Percentiles rank a stretch among this genome's conserved stretches.
These are phyloP conservation scores for Proisotoma minuta DNA, from an alignment of 2,888 invertebrate genomes.

Conservation along the genomic window DNA sequence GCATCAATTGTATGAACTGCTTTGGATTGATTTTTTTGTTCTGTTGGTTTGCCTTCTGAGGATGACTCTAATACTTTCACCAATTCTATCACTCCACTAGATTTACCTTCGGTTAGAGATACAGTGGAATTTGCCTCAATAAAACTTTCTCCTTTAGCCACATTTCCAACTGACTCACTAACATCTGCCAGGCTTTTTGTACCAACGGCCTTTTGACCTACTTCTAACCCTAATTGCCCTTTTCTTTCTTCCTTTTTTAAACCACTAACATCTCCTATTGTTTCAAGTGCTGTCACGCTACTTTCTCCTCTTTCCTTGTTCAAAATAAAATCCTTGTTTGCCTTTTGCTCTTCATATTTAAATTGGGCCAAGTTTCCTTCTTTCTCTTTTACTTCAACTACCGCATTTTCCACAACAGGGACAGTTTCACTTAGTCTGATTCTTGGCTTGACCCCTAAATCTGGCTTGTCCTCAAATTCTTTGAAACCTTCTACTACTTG, in stretches of 20 bases:
- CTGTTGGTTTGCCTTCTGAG: not conserved
- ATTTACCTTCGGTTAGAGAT: not conserved
- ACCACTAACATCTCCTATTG: not conserved
- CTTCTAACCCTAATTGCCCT: not conserved
- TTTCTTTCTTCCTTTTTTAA: not conserved
- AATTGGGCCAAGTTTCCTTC: not conserved
- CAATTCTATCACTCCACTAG: not conserved
- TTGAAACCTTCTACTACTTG: not conserved
- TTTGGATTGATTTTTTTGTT: not conserved
- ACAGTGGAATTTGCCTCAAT: not conserved
- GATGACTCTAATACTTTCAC: not conserved
- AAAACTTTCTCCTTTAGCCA: not conserved
- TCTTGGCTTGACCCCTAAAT: constrained; percentile 1
- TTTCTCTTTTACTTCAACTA: not conserved
- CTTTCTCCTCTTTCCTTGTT: not conserved
- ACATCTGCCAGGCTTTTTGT: not conserved
- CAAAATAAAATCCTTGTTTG: not conserved
- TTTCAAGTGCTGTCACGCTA: not conserved
- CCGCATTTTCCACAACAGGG: not conserved
- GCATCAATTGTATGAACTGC: not conserved
- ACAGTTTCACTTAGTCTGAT: not conserved
- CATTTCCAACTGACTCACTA: not conserved
- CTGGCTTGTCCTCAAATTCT: constrained; percentile 6
- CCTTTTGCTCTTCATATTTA: not conserved
- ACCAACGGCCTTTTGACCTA: not conserved